These are phyloP conservation scores for Sebastes flavidus DNA, from an alignment of 2,797 vertebrate genomes.

Conservation along the genomic window DNA sequence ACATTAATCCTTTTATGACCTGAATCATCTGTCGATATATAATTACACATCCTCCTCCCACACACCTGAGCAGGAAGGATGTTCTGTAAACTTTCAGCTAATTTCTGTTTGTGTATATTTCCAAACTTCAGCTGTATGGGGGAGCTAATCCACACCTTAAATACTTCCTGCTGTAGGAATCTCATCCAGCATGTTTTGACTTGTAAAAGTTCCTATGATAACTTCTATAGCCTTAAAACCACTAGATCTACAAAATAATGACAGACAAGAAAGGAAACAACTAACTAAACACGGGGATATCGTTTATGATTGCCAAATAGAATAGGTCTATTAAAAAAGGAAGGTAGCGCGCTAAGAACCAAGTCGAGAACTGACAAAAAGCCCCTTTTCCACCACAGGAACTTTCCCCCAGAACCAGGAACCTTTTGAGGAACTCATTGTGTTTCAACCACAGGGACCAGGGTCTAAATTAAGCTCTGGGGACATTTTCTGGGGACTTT, in stretches of 20 bases:
- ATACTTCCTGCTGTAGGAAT: background rate
- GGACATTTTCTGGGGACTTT: too few relatives aligned
- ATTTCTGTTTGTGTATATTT: constrained; percentile 23
- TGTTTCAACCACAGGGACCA: too few relatives aligned
- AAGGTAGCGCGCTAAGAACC: rapidly evolving
- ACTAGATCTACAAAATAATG: background rate
- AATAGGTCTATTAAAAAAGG: background rate
- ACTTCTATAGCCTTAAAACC: background rate
- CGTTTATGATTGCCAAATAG: background rate
- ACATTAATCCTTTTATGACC: background rate
- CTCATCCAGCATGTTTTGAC: background rate
- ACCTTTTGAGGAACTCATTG: too few relatives aligned
- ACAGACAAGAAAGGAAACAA: background rate
- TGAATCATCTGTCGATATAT: background rate
- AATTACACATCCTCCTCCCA: background rate
- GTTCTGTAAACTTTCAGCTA: constrained; percentile 9
- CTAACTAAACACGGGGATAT: background rate
- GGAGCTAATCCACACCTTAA: background rate
- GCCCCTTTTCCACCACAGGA: too few relatives aligned
- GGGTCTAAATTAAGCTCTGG: too few relatives aligned
- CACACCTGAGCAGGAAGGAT: constrained; percentile 1
- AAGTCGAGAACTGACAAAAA: background rate
- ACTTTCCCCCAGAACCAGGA: too few relatives aligned
- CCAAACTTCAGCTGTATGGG: background rate
- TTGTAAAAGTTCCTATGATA: background rate